Evolutionary conservation across 1,140 invertebrate species (phyloP), one percentile per base, ranked within the genome.

Genomic region (Carposina sasakii): DNA sequence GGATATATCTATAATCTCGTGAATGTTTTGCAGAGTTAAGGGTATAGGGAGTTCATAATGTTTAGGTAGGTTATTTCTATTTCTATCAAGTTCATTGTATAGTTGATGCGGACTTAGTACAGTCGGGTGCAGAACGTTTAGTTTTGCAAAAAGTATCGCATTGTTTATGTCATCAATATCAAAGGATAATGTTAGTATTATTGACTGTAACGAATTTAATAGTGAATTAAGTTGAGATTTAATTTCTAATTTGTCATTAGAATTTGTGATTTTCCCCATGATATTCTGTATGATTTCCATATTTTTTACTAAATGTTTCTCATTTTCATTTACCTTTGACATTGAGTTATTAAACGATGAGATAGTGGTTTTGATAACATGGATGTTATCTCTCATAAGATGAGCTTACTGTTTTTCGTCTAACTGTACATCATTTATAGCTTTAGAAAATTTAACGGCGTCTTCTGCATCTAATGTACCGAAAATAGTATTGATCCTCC

Each of bases 351-450:
- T 60, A 24, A 60, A 52, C 1, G 34, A 23, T 19, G 41, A 48
- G 28, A 52, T 52, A 23, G 57, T 56, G 9, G 46, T 48, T 41
- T 48, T 37, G 12, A 54, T 48, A 17, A 59, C 48, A 17, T 59
- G 52, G 2, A 59, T 59, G 10, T 59, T 54, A 17, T 52, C 34
- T 44, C 45, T 50, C 56, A 54, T 54, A 3, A 54, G 23, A 5
- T 45, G 17, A 28, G 52, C 39, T 6, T 54, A 17, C 2, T 48
- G 39, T 49, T 54, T 59, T 30, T 59, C 52, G 2, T 54, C 57
- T 33, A 48, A 34, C 23, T 54, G 57, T 24, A 59, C 49, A 21
- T 34, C 4, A 20, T 48, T 36, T 24, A 52, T 59, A 28, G 26
- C n/a, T n/a, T n/a, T n/a, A n/a, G n/a, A n/a, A n/a, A n/a, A n/a